Percentiles rank a stretch among this genome's conserved stretches.
Conservation (phyloP, 2,888 invertebrate species). For the Leptopilina drosophilae region DNA sequence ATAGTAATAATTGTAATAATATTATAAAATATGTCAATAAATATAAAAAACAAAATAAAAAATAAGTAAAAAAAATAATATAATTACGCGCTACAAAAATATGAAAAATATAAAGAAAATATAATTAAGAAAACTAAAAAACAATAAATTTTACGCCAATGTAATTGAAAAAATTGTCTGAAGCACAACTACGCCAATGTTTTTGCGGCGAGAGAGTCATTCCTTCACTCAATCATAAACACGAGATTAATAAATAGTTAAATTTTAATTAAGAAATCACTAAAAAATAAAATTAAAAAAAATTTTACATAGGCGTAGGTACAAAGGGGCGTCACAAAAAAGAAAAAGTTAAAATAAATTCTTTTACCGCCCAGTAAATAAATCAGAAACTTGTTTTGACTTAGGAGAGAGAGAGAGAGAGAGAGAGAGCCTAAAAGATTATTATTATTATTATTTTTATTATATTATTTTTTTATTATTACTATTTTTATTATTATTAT, state of each 20-base stretch:
- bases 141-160: not conserved
- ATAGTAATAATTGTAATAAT: too few relatives aligned
- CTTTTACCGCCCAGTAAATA: not conserved
- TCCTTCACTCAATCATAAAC: slow-evolving; percentile 7
- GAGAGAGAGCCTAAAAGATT: not conserved
- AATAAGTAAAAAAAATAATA: too few relatives aligned
- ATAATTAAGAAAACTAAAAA: too few relatives aligned
- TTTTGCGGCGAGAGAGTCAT: not conserved
- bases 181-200: too few relatives aligned
- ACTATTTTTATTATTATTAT: too few relatives aligned
- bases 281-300: not conserved
- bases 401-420: too few relatives aligned
- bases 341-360: not conserved
- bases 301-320: slow-evolving; percentile 11
- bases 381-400: slow-evolving; percentile 4
- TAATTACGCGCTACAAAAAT: too few relatives aligned
- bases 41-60: too few relatives aligned
- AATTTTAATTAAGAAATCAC: slow-evolving; percentile 14
- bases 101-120: too few relatives aligned
- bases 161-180: not conserved
- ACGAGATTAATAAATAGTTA: slow-evolving; percentile 11
- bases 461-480: too few relatives aligned
- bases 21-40: too few relatives aligned
- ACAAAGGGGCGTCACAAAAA: not conserved
- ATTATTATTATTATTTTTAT: too few relatives aligned